These are phyloP conservation scores for Cyprinodon variegatus DNA, from an alignment of 2,113 vertebrate species.

Conservation along the genomic window DNA sequence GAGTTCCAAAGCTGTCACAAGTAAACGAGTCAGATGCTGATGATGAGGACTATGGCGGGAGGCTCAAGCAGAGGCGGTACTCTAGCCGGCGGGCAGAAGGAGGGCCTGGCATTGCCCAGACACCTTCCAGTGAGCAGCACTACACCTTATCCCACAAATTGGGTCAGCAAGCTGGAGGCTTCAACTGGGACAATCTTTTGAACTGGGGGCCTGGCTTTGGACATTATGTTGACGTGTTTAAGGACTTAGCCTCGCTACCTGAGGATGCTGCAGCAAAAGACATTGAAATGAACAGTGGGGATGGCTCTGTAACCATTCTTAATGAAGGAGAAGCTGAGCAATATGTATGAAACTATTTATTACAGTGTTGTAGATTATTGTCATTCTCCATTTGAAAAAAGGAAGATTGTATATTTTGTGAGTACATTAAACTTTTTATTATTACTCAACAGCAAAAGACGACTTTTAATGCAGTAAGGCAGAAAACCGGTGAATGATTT, in stretches of 20 bases:
- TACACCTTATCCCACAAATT: slow-evolving; percentile 86
- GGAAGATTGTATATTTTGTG: slow-evolving; percentile 67
- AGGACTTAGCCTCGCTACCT: slow-evolving; percentile 94
- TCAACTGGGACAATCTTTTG: slow-evolving; percentile 98
- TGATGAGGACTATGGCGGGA: slow-evolving; percentile 91
- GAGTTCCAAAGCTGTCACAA: slow-evolving; percentile 96
- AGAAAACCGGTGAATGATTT: slow-evolving; percentile 65
- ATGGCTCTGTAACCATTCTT: slow-evolving; percentile 83
- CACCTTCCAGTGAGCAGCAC: slow-evolving; percentile 73
- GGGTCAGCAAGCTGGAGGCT: slow-evolving; percentile 85
- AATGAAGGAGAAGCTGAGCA: slow-evolving; percentile 93
- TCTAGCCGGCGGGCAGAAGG: slow-evolving; percentile 91
- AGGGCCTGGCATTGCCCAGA: slow-evolving; percentile 80
- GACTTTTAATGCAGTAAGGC: slow-evolving; percentile 83
- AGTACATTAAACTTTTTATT: slow-evolving; percentile 62
- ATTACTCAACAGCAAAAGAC: slow-evolving; percentile 68
- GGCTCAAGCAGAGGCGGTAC: slow-evolving; percentile 90
- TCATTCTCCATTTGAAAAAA: slow-evolving; percentile 50
- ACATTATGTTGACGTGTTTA: slow-evolving; percentile 98
- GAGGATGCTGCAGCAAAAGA: slow-evolving; percentile 86
- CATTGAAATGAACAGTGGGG: slow-evolving; percentile 88
- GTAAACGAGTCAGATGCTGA: slow-evolving; percentile 97
- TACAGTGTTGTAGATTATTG: slow-evolving; percentile 64
- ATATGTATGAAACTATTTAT: slow-evolving; percentile 90
- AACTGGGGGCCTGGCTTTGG: slow-evolving; percentile 98